Base-by-base conservation (phyloP, 23 tunicate genomes). In the Styela plicata region DNA sequence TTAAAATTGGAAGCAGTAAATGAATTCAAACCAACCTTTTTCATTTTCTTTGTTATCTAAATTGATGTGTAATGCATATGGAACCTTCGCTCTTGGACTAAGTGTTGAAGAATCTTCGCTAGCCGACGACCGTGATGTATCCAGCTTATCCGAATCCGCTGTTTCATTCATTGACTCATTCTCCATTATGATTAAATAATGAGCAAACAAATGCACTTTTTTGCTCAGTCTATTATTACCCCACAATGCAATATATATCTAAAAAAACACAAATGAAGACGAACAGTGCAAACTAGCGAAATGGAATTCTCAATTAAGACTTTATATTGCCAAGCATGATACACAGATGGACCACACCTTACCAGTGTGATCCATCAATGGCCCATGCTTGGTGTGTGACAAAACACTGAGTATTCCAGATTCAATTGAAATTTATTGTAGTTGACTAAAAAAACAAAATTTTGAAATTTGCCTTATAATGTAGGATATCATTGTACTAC, bases 141-240 rank as follows among this genome's bases (percentile, higher is more conserved):
- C 81, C 17, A 52, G 24, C 44, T 76, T 76, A 13, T 44, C 81
- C 0, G 52, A 53, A 24, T 76, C 53, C 65, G 66, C 31, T n/a
- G 66, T 44, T 76, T 21, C 81, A 28, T 27, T 44, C 24, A 26
- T 25, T 20, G 32, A 25, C 24, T 76, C 81, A 24, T 76, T 76
- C 32, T 76, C 81, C 81, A 76, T 76, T 76, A 53, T 53, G 36
- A 53, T 30, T 44, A 44, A 44, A 44, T 44, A 44, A 44, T 44
- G 57, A 44, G 57, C 57, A 44, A 44, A 44, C 57, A 44, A n/a
- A 44, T 44, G 57, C 13, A 44, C 57, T 7, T n/a, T n/a, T n/a
- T 44, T 44, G 57, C 57, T 44, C 57, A 13, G 13, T 44, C 57
- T 44, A 44, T 44, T 44, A 44, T 44, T 44, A 44, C 13, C 57